Evolutionary conservation across 2,113 vertebrate genomes (phyloP).

Genomic region (Mastomys coucha): DNA sequence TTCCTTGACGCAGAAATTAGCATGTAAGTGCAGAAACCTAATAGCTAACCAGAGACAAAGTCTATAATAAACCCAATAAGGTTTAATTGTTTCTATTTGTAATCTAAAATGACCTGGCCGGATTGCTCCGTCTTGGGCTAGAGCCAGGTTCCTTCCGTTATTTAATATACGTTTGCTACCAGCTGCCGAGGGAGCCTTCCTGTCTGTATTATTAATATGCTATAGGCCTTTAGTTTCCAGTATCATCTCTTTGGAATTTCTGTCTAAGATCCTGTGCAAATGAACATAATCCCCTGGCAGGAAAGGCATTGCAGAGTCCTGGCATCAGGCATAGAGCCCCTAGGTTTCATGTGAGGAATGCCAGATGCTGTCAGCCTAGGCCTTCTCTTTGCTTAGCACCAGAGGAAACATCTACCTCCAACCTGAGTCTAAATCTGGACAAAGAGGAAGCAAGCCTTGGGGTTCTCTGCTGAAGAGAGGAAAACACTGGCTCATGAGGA

Average conservation of each 20-base stretch:
- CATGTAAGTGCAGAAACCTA: constrained; percentile 63
- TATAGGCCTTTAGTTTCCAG: constrained; percentile 78
- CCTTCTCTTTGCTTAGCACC: not conserved
- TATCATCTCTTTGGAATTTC: constrained; percentile 81
- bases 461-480: not conserved
- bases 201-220: constrained; percentile 82
- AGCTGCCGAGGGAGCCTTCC: constrained; percentile 79
- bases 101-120: constrained; percentile 79
- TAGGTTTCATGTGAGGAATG: constrained; percentile 72
- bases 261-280: constrained; percentile 82
- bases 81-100: constrained; percentile 79
- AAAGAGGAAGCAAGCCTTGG: not conserved
- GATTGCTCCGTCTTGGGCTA: constrained; percentile 61
- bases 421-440: not conserved
- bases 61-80: constrained; percentile 73
- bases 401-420: not conserved
- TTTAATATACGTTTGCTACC: constrained; percentile 73
- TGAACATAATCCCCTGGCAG: constrained; percentile 76
- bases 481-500: not conserved
- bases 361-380: constrained; percentile 45
- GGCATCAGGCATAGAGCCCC: constrained; percentile 65
- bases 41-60: constrained; percentile 70
- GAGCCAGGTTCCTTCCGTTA: constrained; percentile 74
- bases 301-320: constrained; percentile 77
- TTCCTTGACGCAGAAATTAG: constrained; percentile 76